phyloP scores from a whole-genome alignment of 2,113 vertebrate genomes.

The Channa argus region DNA sequence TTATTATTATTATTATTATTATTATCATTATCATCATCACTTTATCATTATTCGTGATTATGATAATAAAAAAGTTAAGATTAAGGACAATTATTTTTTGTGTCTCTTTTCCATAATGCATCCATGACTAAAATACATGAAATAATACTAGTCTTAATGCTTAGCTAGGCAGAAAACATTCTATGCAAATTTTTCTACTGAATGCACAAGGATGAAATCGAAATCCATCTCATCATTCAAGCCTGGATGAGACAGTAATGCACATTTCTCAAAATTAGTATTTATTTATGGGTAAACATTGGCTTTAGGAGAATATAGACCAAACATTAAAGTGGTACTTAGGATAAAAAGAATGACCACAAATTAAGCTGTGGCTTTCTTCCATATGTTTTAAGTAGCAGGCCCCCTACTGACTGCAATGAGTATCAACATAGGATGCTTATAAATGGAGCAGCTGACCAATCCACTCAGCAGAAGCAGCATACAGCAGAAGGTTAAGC shows the following conservation, averaged over 20 bases:
- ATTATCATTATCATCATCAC: no score
- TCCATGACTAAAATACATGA: conserved; percentile 10
- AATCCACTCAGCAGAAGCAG: no score
- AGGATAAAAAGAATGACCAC: background rate
- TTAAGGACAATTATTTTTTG: no score
- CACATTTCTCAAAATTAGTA: conserved; percentile 3
- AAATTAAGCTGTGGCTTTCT: background rate
- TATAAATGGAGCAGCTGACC: no score
- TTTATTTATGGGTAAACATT: background rate
- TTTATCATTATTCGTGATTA: no score
- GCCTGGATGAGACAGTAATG: conserved; percentile 2
- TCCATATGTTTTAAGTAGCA: no score
- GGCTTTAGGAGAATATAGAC: background rate
- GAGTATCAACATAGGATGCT: no score
- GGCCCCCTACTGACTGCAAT: no score
- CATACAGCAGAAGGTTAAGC: no score
- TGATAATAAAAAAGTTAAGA: no score
- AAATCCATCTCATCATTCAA: conserved; percentile 30
- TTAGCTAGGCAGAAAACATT: conserved; percentile 20
- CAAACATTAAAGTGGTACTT: background rate
- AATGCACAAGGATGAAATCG: conserved; percentile 39
- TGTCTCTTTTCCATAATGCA: conserved; percentile 7
- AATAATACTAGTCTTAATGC: conserved; percentile 9
- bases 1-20: no score
- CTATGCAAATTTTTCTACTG: conserved; percentile 31